Percentiles rank a stretch among this genome's conserved stretches.
Conservation (phyloP, 2,797 vertebrate species). For the Microchirus variegatus region DNA sequence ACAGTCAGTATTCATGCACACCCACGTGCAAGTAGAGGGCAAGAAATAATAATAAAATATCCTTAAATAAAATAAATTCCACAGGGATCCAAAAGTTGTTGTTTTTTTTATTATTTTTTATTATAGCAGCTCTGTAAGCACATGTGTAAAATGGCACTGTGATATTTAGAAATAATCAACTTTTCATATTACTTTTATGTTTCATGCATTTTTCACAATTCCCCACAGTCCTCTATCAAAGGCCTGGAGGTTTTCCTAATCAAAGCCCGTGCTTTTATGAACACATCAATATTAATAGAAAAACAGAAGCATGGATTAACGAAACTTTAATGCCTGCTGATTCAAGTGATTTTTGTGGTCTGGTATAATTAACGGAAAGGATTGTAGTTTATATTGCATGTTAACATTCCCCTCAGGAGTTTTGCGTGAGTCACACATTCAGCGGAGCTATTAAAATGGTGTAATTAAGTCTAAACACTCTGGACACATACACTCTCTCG, state of each 20-base stretch:
- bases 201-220: conserved; percentile 79
- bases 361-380: conserved; percentile 67
- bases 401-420: conserved; percentile 51
- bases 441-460: conserved; percentile 13
- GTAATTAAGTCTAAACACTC: conserved; percentile 48
- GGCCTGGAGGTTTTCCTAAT: conserved; percentile 66
- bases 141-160: conserved; percentile 37
- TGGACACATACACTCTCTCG: neutral
- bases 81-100: conserved; percentile 15
- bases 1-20: too few relatives aligned
- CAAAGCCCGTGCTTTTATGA: conserved; percentile 65
- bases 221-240: conserved; percentile 68
- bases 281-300: conserved; percentile 78
- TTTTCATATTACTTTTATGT: conserved; percentile 78
- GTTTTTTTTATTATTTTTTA: conserved; percentile 39
- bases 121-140: conserved; percentile 51
- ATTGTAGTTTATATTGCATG: conserved; percentile 58
- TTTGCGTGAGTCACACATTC: conserved; percentile 30
- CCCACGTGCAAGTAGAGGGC: too few relatives aligned
- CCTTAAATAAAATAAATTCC: conserved; percentile 27
- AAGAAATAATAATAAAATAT: conserved; percentile 29
- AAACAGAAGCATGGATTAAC: conserved; percentile 71
- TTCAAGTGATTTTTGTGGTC: conserved; percentile 60
- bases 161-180: conserved; percentile 77
- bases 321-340: conserved; percentile 72